Percentiles rank a stretch among this genome's conserved stretches.
Evolutionary conservation across 2,888 invertebrate species (phyloP).

Genomic region (Melinopterus prodromus): DNA sequence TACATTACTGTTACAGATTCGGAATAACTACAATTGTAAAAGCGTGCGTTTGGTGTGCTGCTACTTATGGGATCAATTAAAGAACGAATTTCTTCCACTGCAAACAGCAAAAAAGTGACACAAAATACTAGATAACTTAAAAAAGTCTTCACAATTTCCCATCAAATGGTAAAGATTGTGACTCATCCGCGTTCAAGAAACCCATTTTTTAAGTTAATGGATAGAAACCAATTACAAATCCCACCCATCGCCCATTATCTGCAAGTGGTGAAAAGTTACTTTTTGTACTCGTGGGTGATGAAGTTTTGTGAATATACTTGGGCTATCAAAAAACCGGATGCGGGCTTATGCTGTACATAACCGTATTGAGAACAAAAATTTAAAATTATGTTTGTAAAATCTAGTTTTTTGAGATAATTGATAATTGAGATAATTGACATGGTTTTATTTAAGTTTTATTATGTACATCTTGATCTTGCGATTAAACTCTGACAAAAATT

Average conservation of each 20-base stretch:
- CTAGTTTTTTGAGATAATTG: too few relatives aligned
- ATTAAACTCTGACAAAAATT: too few relatives aligned
- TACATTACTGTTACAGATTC: conserved; percentile 50
- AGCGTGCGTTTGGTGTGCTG: conserved; percentile 51
- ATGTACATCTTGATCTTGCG: too few relatives aligned
- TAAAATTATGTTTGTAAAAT: too few relatives aligned
- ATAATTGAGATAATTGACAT: too few relatives aligned
- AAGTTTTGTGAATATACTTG: too few relatives aligned
- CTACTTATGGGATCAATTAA: conserved; percentile 26
- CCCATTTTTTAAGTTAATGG: conserved; percentile 5
- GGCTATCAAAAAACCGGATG: conserved; percentile 19
- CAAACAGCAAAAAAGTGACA: conserved; percentile 14
- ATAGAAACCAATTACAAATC: conserved; percentile 6
- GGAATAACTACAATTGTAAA: conserved; percentile 49
- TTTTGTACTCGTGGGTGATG: conserved; percentile 25
- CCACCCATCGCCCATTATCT: neutral
- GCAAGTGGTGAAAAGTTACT: conserved; percentile 14
- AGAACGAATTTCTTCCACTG: conserved; percentile 17
- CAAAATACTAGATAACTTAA: conserved; percentile 6
- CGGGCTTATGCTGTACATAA: conserved; percentile 26
- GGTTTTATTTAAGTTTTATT: too few relatives aligned
- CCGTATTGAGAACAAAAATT: too few relatives aligned
- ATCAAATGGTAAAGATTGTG: conserved; percentile 25
- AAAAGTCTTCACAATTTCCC: conserved; percentile 18
- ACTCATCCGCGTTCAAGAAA: conserved; percentile 13